Base-by-base conservation (phyloP, 2,888 invertebrate genomes). In the Odiellus spinosus region DNA sequence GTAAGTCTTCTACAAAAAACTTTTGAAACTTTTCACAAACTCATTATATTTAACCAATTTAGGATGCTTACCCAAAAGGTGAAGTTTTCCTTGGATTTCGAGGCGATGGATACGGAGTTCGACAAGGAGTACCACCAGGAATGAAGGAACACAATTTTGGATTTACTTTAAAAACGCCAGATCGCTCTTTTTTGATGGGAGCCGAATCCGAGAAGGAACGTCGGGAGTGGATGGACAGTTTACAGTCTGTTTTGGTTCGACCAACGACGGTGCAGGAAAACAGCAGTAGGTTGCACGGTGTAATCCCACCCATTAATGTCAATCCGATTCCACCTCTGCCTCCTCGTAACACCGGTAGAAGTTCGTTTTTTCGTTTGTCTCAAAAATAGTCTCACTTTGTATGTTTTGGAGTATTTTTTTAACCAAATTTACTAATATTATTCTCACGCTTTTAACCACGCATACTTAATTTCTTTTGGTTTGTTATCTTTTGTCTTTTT, bases 1-100 rank as follows among this genome's bases (percentile, higher is more conserved):
- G 75, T 75, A 60, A 59, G 63, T 58, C 39, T 18, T 3, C n/a
- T n/a, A n/a, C n/a, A n/a, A n/a, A n/a, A n/a, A n/a, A n/a, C n/a
- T n/a, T n/a, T n/a, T n/a, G 32, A 17, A 32, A 11, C 2, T 18
- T n/a, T n/a, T n/a, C n/a, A n/a, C 38, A 14, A 49, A 35, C n/a
- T 2, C 17, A 15, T 40, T 49, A 39, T 6, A 47, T 41, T 21
- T 19, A 8, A 40, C 18, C 20, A 17, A 58, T 56, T 10, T 59
- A 75, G 75, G 84, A 85, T 61, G 82, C 87, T 2, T 81, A 82
- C 68, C 85, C 88, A 0, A 87, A 86, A 67, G 87, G 87, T 42
- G 87, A 88, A 70, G 82, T 88, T 57, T 87, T 86, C 66, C 69
- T 88, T 56, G 86, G 87, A 62, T 76, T 81, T 61, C 73, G 73